Conservation (phyloP, 2,888 invertebrate genomes). For the Hemicrepidius hirtus region DNA sequence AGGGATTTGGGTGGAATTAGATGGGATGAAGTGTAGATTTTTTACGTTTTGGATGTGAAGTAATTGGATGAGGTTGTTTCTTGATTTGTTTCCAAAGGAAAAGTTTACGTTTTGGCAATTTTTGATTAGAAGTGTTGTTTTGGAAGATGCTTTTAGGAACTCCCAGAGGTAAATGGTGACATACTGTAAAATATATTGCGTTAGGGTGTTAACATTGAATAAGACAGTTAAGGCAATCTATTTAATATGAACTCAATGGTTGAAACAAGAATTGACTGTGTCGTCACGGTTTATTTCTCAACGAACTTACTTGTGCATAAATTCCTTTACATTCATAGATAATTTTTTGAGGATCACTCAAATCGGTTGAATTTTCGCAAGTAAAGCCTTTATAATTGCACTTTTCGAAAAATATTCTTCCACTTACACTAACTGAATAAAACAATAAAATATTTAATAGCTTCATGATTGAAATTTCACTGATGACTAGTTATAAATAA, state of each 20-base stretch:
- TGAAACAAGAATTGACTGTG: too few relatives aligned
- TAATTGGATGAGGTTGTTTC: slow-evolving; percentile 59
- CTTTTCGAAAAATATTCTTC: slow-evolving; percentile 50
- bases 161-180: slow-evolving; percentile 73
- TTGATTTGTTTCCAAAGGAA: slow-evolving; percentile 72
- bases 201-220: too few relatives aligned
- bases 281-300: too few relatives aligned
- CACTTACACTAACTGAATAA: background rate
- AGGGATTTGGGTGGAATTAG: slow-evolving; percentile 61
- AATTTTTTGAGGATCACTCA: slow-evolving; percentile 46
- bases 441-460: too few relatives aligned
- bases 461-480: background rate
- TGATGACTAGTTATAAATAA: background rate
- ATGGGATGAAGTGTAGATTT: slow-evolving; percentile 71
- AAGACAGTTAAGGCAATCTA: too few relatives aligned
- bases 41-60: slow-evolving; percentile 69
- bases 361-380: slow-evolving; percentile 43
- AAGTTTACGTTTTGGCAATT: slow-evolving; percentile 74
- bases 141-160: slow-evolving; percentile 71
- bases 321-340: slow-evolving; percentile 28
- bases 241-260: background rate
- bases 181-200: slow-evolving; percentile 71
- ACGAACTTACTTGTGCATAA: slow-evolving; percentile 50
- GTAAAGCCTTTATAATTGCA: slow-evolving; percentile 52
- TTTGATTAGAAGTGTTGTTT: slow-evolving; percentile 72